Percentiles rank a stretch among this genome's conserved stretches.
These are phyloP conservation scores for Thunnus maccoyii DNA, from an alignment of 2,113 vertebrate species.

Conservation along the genomic window DNA sequence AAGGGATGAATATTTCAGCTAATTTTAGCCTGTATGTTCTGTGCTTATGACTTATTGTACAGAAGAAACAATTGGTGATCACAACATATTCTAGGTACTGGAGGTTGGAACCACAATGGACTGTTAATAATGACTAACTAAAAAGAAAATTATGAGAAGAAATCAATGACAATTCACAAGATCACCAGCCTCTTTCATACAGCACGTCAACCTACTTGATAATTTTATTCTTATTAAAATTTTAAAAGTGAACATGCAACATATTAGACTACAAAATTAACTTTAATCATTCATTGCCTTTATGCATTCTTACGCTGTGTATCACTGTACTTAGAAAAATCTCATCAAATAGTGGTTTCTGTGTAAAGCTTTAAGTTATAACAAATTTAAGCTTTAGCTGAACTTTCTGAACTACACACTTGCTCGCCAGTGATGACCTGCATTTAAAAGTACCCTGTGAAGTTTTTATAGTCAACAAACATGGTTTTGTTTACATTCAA, in stretches of 20 bases:
- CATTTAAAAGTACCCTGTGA: not conserved
- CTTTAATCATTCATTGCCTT: no score
- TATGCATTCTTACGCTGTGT: no score
- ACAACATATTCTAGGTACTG: not conserved
- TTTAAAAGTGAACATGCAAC: no score
- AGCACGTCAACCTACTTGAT: not conserved
- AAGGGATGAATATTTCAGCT: not conserved
- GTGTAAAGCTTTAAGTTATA: not conserved
- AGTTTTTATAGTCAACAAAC: constrained; percentile 11
- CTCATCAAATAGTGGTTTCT: no score
- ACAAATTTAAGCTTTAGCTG: not conserved
- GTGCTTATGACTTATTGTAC: not conserved
- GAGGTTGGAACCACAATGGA: no score
- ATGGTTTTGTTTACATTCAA: constrained; percentile 25
- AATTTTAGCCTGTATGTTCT: not conserved
- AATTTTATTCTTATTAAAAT: no score
- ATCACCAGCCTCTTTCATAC: no score
- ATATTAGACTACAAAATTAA: not conserved
- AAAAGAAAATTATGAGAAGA: no score
- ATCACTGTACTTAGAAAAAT: no score
- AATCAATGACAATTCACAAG: no score
- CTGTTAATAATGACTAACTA: no score
- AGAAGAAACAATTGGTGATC: not conserved
- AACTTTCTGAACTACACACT: not conserved
- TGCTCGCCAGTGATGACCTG: not conserved